phyloP scores from a whole-genome alignment of 2,113 vertebrate species.

The Leptobrachium ailaonicum region DNA sequence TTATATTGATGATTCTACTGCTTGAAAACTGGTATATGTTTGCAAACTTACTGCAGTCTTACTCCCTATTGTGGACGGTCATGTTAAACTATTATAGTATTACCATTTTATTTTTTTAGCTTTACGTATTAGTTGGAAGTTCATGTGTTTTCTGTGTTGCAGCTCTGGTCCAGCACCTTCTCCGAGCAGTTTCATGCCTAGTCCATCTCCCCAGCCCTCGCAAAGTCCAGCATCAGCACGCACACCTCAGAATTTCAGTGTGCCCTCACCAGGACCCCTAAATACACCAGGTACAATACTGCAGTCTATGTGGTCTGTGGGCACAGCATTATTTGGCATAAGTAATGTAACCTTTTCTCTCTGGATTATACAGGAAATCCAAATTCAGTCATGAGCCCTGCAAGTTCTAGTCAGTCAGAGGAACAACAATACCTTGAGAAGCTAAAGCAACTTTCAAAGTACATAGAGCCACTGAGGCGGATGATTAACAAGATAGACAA shows the following conservation, averaged over 20 bases:
- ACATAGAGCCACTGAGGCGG: constrained; percentile 90
- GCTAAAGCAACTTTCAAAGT: constrained; percentile 94
- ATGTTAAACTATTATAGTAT: neutral
- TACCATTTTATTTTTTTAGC: neutral
- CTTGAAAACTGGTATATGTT: too few relatives aligned
- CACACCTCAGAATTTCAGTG: constrained; percentile 92
- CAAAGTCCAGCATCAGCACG: constrained; percentile 88
- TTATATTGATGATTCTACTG: too few relatives aligned
- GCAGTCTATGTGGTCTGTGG: too few relatives aligned
- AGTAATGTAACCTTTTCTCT: neutral
- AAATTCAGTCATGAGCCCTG: constrained; percentile 90
- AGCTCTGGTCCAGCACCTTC: constrained; percentile 93
- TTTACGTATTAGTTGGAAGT: neutral
- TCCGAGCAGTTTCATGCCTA: constrained; percentile 93
- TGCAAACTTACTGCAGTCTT: too few relatives aligned
- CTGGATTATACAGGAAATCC: constrained; percentile 78
- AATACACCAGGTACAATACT: constrained; percentile 87
- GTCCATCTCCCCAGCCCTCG: constrained; percentile 92
- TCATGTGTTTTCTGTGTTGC: constrained; percentile 45
- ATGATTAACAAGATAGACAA: constrained; percentile 99
- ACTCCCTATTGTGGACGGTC: too few relatives aligned
- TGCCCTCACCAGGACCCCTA: constrained; percentile 90
- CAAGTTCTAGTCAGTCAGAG: constrained; percentile 84
- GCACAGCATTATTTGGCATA: too few relatives aligned
- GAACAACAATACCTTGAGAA: constrained; percentile 98